A percentile compares a stretch with the other conserved stretches of the same genome.
These are phyloP conservation scores for Piprites chloris DNA, from an alignment of 2,113 vertebrate species.

Conservation along the genomic window DNA sequence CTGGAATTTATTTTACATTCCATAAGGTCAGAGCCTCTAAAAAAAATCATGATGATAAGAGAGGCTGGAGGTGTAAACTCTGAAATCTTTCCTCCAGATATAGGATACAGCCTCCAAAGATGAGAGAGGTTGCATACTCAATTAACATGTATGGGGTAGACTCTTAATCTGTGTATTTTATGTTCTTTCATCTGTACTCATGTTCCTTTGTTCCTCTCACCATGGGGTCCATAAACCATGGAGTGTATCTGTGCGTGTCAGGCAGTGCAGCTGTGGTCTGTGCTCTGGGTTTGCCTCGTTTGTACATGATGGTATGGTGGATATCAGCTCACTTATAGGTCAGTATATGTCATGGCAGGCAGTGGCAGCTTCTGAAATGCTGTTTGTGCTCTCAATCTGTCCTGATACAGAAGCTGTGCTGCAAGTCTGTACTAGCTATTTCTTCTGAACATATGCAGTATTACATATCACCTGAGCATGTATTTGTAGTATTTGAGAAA, in stretches of 20 bases:
- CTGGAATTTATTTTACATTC: conserved; percentile 7
- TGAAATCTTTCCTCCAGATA: neutral
- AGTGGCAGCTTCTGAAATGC: neutral
- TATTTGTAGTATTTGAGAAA: neutral
- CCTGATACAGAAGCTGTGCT: neutral
- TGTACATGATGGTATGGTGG: neutral
- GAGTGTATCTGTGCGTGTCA: neutral
- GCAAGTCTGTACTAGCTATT: neutral
- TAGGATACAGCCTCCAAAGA: neutral
- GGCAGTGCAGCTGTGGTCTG: neutral
- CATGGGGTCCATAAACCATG: fast-evolving
- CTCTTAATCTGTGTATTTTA: neutral
- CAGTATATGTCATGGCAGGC: neutral
- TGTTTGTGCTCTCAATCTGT: neutral
- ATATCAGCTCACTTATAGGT: neutral
- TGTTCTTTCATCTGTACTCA: neutral
- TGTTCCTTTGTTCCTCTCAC: neutral
- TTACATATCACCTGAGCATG: neutral
- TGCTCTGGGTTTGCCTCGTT: neutral
- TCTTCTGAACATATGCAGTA: neutral
- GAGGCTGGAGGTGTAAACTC: neutral
- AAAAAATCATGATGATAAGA: neutral
- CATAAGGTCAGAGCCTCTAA: neutral
- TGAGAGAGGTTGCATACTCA: fast-evolving
- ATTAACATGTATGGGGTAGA: neutral